A percentile compares a stretch with the other conserved stretches of the same genome.
phyloP scores from a whole-genome alignment of 2,888 invertebrate genomes.

The Xylocampa areola region DNA sequence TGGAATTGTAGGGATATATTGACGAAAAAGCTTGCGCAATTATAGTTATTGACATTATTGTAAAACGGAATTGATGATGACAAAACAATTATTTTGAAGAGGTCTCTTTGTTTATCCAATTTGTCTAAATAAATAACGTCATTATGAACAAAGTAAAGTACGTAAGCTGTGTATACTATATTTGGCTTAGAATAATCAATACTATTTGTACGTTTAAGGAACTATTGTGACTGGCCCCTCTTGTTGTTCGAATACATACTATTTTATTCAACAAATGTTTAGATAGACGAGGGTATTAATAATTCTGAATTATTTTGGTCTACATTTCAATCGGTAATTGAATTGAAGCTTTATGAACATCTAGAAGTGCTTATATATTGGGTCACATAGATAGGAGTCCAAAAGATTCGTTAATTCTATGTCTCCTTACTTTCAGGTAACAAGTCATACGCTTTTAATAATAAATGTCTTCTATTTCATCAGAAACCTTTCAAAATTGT shows the following conservation, averaged over 20 bases:
- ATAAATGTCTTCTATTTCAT: constrained; percentile 15
- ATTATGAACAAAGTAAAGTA: constrained; percentile 19
- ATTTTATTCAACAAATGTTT: constrained; percentile 11
- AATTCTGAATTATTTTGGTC: constrained; percentile 1
- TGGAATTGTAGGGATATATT: constrained; percentile 67
- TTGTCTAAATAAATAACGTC: constrained; percentile 17
- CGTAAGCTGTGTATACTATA: constrained; percentile 28
- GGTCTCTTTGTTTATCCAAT: not conserved
- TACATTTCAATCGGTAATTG: constrained; percentile 14
- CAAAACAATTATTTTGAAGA: not conserved
- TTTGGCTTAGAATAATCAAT: constrained; percentile 22
- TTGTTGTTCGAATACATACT: constrained; percentile 9
- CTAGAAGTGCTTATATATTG: constrained; percentile 9
- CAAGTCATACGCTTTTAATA: constrained; percentile 22
- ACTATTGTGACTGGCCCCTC: constrained; percentile 13
- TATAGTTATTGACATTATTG: constrained; percentile 54
- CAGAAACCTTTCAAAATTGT: constrained; percentile 5
- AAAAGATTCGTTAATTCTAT: constrained; percentile 24
- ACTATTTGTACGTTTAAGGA: not conserved
- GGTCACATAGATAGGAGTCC: constrained; percentile 11
- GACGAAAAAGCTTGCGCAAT: constrained; percentile 72
- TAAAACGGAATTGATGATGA: constrained; percentile 52
- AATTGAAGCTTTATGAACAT: constrained; percentile 27
- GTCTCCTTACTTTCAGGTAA: constrained; percentile 9
- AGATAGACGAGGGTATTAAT: constrained; percentile 23